A percentile compares a stretch with the other conserved stretches of the same genome.
Conservation (phyloP, 2,797 vertebrate species). For the Octomys mimax region DNA sequence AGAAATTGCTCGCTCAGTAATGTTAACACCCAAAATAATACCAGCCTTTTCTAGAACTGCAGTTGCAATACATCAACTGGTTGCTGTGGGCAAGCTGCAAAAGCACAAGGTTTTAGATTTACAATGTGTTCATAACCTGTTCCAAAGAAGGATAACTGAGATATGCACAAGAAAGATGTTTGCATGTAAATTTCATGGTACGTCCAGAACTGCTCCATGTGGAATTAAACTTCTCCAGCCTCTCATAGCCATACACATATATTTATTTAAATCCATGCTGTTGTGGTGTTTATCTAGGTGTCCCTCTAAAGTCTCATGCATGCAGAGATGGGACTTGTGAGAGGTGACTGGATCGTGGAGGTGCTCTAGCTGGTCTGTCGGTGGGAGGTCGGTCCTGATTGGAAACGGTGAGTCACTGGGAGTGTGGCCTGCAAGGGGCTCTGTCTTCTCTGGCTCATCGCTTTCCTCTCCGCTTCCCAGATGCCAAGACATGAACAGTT, state of each 20-base stretch:
- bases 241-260: background rate
- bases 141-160: background rate
- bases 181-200: background rate
- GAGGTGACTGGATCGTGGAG: background rate
- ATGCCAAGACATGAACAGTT: background rate
- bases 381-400: background rate
- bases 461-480: background rate
- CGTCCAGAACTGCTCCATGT: background rate
- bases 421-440: too few relatives aligned
- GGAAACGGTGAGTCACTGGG: background rate
- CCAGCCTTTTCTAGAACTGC: constrained; percentile 5
- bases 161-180: background rate
- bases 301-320: background rate
- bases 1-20: constrained; percentile 22
- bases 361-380: background rate
- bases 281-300: background rate
- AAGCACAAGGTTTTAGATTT: background rate
- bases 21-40: constrained; percentile 15
- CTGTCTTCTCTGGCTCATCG: background rate
- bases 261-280: background rate
- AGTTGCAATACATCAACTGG: background rate
- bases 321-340: background rate
- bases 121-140: background rate
- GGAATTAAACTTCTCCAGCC: background rate
- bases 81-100: background rate